These are phyloP conservation scores for Chrosomus eos DNA, from an alignment of 2,797 vertebrate species.

Conservation along the genomic window DNA sequence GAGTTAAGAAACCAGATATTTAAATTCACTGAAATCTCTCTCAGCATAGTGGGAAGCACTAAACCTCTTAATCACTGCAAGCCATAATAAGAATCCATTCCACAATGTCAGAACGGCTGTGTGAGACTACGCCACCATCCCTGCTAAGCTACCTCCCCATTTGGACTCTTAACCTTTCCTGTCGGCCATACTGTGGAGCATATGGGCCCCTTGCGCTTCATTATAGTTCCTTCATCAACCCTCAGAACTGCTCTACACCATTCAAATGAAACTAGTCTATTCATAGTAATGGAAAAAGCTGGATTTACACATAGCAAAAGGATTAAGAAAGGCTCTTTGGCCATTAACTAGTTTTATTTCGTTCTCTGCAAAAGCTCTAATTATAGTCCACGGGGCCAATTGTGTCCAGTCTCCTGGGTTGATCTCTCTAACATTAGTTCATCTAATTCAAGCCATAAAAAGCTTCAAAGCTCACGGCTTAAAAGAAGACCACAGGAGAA, in stretches of 20 bases:
- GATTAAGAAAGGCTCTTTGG: slow-evolving; percentile 64
- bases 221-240: slow-evolving; percentile 57
- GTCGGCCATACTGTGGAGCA: slow-evolving; percentile 31
- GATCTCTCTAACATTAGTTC: slow-evolving; percentile 66
- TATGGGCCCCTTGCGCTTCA: slow-evolving; percentile 55
- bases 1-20: slow-evolving; percentile 43
- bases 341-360: slow-evolving; percentile 66
- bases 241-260: slow-evolving; percentile 41
- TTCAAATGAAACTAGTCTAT: slow-evolving; percentile 29
- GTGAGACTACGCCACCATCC: slow-evolving; percentile 22
- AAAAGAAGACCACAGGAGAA: slow-evolving; percentile 61
- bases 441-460: slow-evolving; percentile 73
- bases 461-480: slow-evolving; percentile 63
- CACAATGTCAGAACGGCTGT: slow-evolving; percentile 18
- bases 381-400: slow-evolving; percentile 71
- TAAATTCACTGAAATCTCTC: slow-evolving; percentile 24
- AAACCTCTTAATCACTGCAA: slow-evolving; percentile 38
- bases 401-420: slow-evolving; percentile 68
- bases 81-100: slow-evolving; percentile 36
- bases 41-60: slow-evolving; percentile 36
- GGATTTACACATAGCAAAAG: slow-evolving; percentile 58
- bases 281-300: slow-evolving; percentile 2
- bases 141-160: slow-evolving; percentile 30
- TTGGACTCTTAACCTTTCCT: slow-evolving; percentile 47
- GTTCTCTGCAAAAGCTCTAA: slow-evolving; percentile 69